phyloP scores from a whole-genome alignment of 2,888 invertebrate genomes.

The Lacanobia oleracea region DNA sequence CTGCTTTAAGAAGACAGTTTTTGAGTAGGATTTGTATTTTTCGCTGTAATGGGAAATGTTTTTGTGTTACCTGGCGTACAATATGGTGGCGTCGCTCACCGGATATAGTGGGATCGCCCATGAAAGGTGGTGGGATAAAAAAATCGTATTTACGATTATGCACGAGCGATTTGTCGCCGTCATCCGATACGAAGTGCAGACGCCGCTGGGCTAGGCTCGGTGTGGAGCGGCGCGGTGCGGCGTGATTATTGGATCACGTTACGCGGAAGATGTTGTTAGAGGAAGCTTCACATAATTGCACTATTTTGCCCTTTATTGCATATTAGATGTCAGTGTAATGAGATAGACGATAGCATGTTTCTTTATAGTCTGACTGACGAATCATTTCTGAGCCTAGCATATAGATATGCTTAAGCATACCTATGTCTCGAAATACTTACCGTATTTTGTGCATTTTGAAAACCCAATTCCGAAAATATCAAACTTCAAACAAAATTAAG shows the following conservation, averaged over 20 bases:
- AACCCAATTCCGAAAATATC: neutral
- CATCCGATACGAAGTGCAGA: constrained; percentile 84
- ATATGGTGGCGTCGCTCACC: constrained; percentile 82
- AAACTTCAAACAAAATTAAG: constrained; percentile 15
- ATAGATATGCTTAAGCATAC: neutral
- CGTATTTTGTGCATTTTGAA: neutral
- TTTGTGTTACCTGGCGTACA: constrained; percentile 83
- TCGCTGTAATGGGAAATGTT: constrained; percentile 81
- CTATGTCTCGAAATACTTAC: neutral
- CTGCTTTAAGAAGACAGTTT: constrained; percentile 66
- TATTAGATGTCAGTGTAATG: constrained; percentile 57
- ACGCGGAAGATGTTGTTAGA: constrained; percentile 77
- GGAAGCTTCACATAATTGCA: constrained; percentile 68
- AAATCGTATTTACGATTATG: constrained; percentile 88
- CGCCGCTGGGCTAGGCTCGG: constrained; percentile 69
- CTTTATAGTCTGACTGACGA: constrained; percentile 1
- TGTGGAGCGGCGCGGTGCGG: constrained; percentile 63
- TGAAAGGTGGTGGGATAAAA: constrained; percentile 81
- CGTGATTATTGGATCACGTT: constrained; percentile 86
- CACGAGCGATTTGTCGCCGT: constrained; percentile 88
- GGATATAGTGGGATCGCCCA: constrained; percentile 84
- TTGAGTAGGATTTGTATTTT: constrained; percentile 71
- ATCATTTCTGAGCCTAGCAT: neutral
- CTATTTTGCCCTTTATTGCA: constrained; percentile 59
- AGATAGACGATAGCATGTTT: constrained; percentile 26